A percentile compares a stretch with the other conserved stretches of the same genome.
Evolutionary conservation across 2,888 invertebrate genomes (phyloP).

Genomic region (Mesorhabditis spiculigera): DNA sequence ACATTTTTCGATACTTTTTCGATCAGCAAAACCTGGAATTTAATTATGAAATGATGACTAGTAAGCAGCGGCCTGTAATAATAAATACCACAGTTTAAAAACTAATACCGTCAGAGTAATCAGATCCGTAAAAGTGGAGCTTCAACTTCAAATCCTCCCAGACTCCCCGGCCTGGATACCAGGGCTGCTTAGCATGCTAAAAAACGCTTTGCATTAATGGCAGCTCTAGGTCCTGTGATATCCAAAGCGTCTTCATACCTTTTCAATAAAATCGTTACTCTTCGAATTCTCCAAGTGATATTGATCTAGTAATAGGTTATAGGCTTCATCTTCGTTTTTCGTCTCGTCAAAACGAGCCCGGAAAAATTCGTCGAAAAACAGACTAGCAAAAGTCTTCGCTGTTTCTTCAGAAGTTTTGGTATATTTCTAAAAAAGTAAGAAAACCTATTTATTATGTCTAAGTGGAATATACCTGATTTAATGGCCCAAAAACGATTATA

Average conservation of each 20-base stretch:
- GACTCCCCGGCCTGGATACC: neutral
- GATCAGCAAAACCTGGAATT: neutral
- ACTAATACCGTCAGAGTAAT: neutral
- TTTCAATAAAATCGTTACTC: no score
- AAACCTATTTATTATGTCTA: no score
- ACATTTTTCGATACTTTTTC: slow-evolving; percentile 59
- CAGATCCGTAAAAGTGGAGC: neutral
- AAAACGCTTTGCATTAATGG: neutral
- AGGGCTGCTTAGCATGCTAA: neutral
- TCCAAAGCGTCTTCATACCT: no score
- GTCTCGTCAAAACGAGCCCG: slow-evolving; percentile 55
- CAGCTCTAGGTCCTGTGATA: no score
- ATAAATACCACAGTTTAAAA: neutral
- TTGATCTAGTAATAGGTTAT: neutral
- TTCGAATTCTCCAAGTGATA: neutral
- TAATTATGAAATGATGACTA: neutral
- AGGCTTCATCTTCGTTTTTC: slow-evolving; percentile 50
- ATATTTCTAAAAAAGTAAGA: slow-evolving; percentile 62
- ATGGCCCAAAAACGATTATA: neutral
- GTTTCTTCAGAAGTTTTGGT: slow-evolving; percentile 63
- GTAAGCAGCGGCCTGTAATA: neutral
- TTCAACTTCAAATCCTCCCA: neutral
- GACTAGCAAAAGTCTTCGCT: slow-evolving; percentile 61
- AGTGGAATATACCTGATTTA: neutral
- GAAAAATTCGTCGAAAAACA: slow-evolving; percentile 61